Conservation (phyloP, 2,797 vertebrate genomes). For the Anomalospiza imberbis region DNA sequence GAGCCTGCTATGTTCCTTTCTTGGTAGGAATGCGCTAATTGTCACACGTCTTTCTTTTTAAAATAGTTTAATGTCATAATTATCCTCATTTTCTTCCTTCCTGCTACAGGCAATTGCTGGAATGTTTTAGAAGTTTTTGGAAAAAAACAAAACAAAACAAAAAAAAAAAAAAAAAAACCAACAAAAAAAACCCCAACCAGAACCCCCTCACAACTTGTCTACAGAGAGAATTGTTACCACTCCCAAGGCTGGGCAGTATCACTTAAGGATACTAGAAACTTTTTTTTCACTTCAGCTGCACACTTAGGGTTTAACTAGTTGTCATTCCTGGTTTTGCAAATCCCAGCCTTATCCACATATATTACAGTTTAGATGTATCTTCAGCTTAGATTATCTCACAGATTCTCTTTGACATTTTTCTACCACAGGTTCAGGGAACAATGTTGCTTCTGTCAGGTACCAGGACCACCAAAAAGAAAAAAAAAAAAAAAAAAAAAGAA, state of each 20-base stretch:
- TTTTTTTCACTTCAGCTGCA: background rate
- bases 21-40: slow-evolving; percentile 37
- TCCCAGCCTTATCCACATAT: background rate
- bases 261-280: background rate
- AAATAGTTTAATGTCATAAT: slow-evolving; percentile 56
- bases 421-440: background rate
- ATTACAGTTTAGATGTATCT: background rate
- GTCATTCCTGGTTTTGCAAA: background rate
- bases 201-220: background rate
- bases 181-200: fast-evolving
- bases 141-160: fast-evolving
- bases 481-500: background rate
- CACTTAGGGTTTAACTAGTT: background rate
- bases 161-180: too few species aligned
- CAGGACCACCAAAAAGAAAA: background rate
- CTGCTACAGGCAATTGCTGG: slow-evolving; percentile 47
- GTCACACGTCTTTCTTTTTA: slow-evolving; percentile 33
- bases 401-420: background rate
- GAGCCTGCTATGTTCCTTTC: background rate
- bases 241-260: background rate
- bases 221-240: background rate
- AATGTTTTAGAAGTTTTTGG: background rate
- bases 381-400: background rate
- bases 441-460: background rate
- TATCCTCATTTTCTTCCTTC: slow-evolving; percentile 53